Evolutionary conservation across 1,140 invertebrate genomes (phyloP), one percentile per base, ranked within the genome.

Genomic region (Neodiprion virginianus): DNA sequence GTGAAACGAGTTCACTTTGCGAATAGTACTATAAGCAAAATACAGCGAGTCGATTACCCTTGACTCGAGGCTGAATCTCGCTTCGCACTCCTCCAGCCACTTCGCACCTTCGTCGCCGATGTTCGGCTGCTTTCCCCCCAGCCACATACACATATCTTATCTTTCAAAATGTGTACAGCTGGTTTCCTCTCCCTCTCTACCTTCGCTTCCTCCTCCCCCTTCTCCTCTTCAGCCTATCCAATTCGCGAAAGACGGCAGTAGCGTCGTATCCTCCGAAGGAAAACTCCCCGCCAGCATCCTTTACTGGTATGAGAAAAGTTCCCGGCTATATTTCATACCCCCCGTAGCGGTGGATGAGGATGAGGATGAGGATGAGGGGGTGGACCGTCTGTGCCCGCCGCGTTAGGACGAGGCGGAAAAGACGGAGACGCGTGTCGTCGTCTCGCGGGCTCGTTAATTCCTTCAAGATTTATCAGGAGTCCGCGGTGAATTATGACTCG

Each of bases 371-470:
- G 78, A 79, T 40, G 28, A 48, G 47, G 40, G 21, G 3, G 67
- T 11, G 48, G 47, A n/a, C 48, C 70, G n/a, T 71, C n/a, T 48
- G n/a, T 14, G 28, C 12, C 68, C 21, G 17, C 8, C 67, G 71
- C 47, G 75, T 73, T 2, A 75, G 70, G 49, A 69, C 74, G 61
- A 78, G 73, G 9, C 79, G 80, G 75, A 79, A 79, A 83, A 73
- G 80, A 82, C 78, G 79, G 77, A 78, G 53, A 61, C 53, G 77
- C 82, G 84, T 86, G 83, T 86, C 85, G 83, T 86, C 85, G 82
- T 86, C 83, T 86, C 85, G 80, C 76, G 67, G 79, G 81, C 85
- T 87, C 84, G 84, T 87, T 87, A 87, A 87, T 87, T 82, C 81
- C 76, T 53, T 67, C 61, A 80, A 84, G 85, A 87, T 87, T 86